A percentile compares a stretch with the other conserved stretches of the same genome.
Conservation (phyloP, 2,888 invertebrate genomes). For the Nipponacmea schrenckii region DNA sequence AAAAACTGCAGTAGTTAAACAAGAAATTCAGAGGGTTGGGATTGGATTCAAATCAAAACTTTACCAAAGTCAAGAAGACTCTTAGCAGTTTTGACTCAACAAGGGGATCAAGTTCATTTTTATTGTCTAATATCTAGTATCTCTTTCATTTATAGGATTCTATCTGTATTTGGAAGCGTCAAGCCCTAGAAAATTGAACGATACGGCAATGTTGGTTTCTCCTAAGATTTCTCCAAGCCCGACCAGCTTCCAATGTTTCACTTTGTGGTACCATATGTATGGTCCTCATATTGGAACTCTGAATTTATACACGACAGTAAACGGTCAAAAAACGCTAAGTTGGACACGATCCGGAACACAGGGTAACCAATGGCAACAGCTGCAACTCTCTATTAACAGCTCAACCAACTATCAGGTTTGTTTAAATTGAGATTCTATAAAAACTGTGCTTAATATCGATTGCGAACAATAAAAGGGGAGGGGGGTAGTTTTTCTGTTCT, state of each 20-base stretch:
- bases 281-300: conserved; percentile 51
- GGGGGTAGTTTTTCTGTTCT: too few relatives aligned
- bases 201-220: conserved; percentile 71
- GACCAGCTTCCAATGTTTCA: conserved; percentile 47
- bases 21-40: too few relatives aligned
- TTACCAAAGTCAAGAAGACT: too few relatives aligned
- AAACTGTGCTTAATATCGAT: too few relatives aligned
- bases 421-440: not conserved
- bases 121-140: too few relatives aligned
- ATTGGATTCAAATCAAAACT: too few relatives aligned
- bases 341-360: conserved; percentile 52
- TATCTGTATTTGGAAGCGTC: conserved; percentile 88
- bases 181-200: conserved; percentile 72
- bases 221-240: conserved; percentile 41
- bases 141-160: conserved; percentile 39
- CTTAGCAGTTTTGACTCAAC: too few relatives aligned
- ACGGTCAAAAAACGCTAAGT: conserved; percentile 29
- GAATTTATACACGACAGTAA: conserved; percentile 38
- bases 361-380: conserved; percentile 55
- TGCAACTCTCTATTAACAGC: conserved; percentile 43
- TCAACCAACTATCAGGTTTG: conserved; percentile 48
- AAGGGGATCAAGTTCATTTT: too few relatives aligned
- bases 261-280: conserved; percentile 63
- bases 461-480: too few relatives aligned
- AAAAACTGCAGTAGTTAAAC: too few relatives aligned